These are phyloP conservation scores for Neolamprologus kungweensis DNA, from an alignment of 2,113 vertebrate genomes.

Conservation along the genomic window DNA sequence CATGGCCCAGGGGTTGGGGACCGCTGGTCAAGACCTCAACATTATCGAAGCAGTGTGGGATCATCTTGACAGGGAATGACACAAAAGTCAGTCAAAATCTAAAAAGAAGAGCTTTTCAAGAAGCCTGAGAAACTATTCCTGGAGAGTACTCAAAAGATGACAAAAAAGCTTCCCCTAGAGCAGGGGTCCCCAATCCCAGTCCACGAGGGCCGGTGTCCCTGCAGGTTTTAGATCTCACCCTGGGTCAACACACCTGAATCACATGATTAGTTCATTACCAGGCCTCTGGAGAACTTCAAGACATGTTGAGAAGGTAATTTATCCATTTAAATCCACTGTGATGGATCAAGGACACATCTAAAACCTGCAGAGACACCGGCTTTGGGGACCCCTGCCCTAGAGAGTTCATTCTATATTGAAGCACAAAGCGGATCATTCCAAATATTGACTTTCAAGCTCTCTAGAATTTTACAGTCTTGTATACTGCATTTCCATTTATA, in stretches of 20 bases:
- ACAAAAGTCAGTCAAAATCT: not conserved
- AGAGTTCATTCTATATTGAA: not conserved
- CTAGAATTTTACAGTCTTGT: not conserved
- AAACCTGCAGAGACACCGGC: rapidly evolving
- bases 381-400: not conserved
- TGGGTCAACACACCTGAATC: not conserved
- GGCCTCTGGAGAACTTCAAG: not conserved
- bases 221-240: not conserved
- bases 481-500: not conserved
- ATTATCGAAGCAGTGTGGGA: not conserved
- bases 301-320: not conserved
- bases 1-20: rapidly evolving
- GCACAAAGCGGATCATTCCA: not conserved
- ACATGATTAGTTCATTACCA: not conserved
- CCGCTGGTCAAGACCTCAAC: not conserved
- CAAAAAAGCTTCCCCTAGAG: not conserved
- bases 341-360: not conserved
- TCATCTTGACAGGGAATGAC: not conserved
- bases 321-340: not conserved
- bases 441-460: not conserved
- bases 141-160: not conserved
- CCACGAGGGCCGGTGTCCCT: not conserved
- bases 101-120: not conserved
- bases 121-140: not conserved
- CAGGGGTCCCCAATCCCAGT: not conserved